These are phyloP conservation scores for Podocnemis expansa DNA, from an alignment of 2,113 vertebrate species.

Conservation along the genomic window DNA sequence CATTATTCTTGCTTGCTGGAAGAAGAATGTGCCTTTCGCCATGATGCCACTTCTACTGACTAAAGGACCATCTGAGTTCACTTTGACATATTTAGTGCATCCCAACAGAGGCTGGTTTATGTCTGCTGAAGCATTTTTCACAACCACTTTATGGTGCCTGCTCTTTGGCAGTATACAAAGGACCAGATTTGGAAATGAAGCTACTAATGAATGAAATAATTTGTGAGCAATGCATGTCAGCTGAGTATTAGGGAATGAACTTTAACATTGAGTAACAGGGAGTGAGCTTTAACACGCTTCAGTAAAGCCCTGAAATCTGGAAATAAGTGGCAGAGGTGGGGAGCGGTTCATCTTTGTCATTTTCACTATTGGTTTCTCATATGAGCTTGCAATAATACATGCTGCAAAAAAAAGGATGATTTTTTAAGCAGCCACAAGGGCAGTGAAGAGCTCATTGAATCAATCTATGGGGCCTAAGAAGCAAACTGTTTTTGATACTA, in stretches of 20 bases:
- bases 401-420: background rate
- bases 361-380: conserved; percentile 9
- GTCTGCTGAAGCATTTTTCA: conserved; percentile 40
- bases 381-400: conserved; percentile 13
- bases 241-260: conserved; percentile 46
- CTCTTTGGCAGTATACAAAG: conserved; percentile 21
- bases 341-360: conserved; percentile 43
- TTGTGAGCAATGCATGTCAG: conserved; percentile 21
- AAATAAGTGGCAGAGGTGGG: background rate
- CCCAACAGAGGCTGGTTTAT: conserved; percentile 34
- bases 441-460: conserved; percentile 49
- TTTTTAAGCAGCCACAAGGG: conserved; percentile 27
- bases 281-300: conserved; percentile 21
- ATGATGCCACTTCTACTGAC: background rate
- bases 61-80: conserved; percentile 48
- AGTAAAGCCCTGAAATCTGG: conserved; percentile 6
- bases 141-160: conserved; percentile 9
- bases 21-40: conserved; percentile 38
- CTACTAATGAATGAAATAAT: conserved; percentile 42
- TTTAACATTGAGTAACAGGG: conserved; percentile 45
- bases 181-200: background rate
- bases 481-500: conserved; percentile 21
- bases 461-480: conserved; percentile 42
- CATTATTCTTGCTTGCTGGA: conserved; percentile 40
- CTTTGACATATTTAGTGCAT: conserved; percentile 66